Evolutionary conservation across 1,140 invertebrate genomes (phyloP), one percentile per base, ranked within the genome.

Genomic region (Acromyrmex charruanus): DNA sequence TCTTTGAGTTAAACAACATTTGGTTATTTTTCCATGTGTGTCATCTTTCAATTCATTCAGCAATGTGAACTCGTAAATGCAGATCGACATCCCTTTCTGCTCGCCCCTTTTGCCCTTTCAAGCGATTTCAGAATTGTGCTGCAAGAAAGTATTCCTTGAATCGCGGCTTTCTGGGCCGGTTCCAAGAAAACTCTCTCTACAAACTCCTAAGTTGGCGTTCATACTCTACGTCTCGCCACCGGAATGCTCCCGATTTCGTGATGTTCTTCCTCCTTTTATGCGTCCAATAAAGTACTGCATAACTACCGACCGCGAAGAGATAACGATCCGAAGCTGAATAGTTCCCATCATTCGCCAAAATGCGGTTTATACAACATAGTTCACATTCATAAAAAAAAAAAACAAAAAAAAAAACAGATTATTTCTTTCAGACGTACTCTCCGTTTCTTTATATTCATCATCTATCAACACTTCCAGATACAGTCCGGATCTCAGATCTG

Each of bases 181-280:
- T 82, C 68, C 80, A 74, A 81, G 68, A 18, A 72, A 71, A 82
- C 66, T 59, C 66, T 39, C 77, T 28, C n/a, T 66, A 65, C 63
- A 16, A 44, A 69, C 49, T n/a, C 2, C 35, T 1, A 35, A 66
- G 49, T 66, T 79, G 77, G 59, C 77, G 16, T 80, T 68, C 14
- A 49, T 28, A 25, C 2, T 2, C 12, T n/a, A 31, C 55, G 55
- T 74, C 35, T 21, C 68, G 55, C 66, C 53, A 10, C 39, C 53
- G 44, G 49, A 80, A 69, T 71, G 66, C 18, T 74, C 53, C 53
- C 35, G 79, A 72, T 82, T 58, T 82, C 66, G 35, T 49, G 65
- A 14, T 14, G 49, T 35, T 72, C 69, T 74, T 63, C 25, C 69
- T 31, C 69, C 80, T 61, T 72, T 74, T 82, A 74, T 71, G 25